phyloP scores from a whole-genome alignment of 2,113 vertebrate species.

The Zingel zingel region DNA sequence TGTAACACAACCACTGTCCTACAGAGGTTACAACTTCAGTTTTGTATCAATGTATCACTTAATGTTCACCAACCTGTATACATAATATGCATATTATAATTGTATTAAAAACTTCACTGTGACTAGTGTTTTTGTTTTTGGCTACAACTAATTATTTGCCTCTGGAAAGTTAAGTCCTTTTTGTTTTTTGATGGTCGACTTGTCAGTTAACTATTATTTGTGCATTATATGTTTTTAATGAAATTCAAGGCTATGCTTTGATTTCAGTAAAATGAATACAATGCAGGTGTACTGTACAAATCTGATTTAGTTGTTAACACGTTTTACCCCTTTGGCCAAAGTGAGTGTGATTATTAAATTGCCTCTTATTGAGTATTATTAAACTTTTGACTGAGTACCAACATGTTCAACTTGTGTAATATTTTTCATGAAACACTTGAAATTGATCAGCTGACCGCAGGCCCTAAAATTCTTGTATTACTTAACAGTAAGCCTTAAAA shows the following conservation, averaged over 20 bases:
- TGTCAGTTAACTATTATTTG: conserved; percentile 34
- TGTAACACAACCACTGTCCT: conserved; percentile 38
- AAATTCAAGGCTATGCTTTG: conserved; percentile 26
- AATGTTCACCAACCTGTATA: conserved; percentile 57
- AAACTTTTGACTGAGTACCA: conserved; percentile 41
- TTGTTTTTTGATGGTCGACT: conserved; percentile 46
- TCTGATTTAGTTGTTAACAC: conserved; percentile 6
- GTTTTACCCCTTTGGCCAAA: conserved; percentile 13
- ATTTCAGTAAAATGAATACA: conserved; percentile 24
- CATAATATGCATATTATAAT: conserved; percentile 64
- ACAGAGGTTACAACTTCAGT: conserved; percentile 30
- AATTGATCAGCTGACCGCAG: too few species aligned
- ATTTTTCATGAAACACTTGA: too few species aligned
- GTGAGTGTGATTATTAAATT: conserved; percentile 39
- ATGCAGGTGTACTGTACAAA: conserved; percentile 21
- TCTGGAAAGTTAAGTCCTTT: conserved; percentile 30
- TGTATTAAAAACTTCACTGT: conserved; percentile 57
- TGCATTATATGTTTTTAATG: conserved; percentile 36
- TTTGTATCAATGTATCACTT: conserved; percentile 58
- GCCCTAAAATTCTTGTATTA: too few species aligned
- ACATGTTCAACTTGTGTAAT: not conserved
- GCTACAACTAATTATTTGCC: conserved; percentile 47
- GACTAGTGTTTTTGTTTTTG: conserved; percentile 42
- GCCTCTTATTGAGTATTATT: conserved; percentile 33
- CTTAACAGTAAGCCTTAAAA: too few species aligned